Evolutionary conservation across 2,113 vertebrate genomes (phyloP).

Genomic region (Colinus virginianus): DNA sequence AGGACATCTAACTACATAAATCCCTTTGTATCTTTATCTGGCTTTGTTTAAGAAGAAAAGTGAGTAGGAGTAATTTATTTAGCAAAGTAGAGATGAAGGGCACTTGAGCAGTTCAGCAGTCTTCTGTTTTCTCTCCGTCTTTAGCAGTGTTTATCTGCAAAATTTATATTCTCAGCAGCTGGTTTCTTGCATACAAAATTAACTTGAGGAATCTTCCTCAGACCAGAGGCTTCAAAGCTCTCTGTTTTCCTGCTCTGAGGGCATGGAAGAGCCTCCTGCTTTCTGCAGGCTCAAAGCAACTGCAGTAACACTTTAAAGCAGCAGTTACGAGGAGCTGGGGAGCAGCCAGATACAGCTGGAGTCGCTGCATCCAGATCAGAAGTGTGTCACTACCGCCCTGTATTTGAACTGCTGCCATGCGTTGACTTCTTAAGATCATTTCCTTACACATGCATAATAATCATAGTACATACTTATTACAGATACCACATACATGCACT

Average conservation of each 20-base stretch:
- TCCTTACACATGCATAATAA: not conserved
- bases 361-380: not conserved
- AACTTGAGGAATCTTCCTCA: not conserved
- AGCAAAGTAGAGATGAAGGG: not conserved
- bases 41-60: not conserved
- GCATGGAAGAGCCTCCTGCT: not conserved
- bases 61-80: not conserved
- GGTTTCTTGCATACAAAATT: slow-evolving; percentile 3
- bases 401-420: not conserved
- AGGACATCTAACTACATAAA: not conserved
- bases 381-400: not conserved
- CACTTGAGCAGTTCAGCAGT: not conserved
- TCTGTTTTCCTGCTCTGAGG: not conserved
- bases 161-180: not conserved
- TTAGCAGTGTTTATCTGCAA: not conserved
- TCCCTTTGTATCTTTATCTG: not conserved
- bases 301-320: not conserved
- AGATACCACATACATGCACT: not conserved
- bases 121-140: not conserved
- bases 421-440: not conserved
- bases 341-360: not conserved
- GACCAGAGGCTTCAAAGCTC: not conserved
- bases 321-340: not conserved
- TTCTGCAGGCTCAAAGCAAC: not conserved
- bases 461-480: not conserved